These are phyloP conservation scores for Pithys albifrons DNA, from an alignment of 2,113 vertebrate species.

Conservation along the genomic window DNA sequence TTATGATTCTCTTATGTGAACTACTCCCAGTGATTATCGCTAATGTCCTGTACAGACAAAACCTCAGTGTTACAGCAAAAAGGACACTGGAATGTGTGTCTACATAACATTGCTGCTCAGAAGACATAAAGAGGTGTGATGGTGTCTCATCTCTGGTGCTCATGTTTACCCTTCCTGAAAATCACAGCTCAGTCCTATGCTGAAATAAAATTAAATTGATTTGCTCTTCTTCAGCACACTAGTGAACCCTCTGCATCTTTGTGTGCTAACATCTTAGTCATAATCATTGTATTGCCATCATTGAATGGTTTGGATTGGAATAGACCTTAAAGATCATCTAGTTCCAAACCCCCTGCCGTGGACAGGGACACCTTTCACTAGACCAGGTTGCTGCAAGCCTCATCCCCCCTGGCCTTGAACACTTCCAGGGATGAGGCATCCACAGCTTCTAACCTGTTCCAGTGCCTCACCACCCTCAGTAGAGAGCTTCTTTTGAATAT, in stretches of 20 bases:
- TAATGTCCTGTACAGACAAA: neutral
- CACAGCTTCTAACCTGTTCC: neutral
- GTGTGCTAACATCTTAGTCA: neutral
- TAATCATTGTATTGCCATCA: neutral
- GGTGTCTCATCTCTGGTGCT: neutral
- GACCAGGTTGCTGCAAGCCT: neutral
- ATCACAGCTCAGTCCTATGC: neutral
- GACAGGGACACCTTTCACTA: neutral
- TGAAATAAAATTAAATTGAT: neutral
- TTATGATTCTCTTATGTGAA: neutral
- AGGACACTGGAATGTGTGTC: neutral
- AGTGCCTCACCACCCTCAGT: neutral
- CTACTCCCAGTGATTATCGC: neutral
- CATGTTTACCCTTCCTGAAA: neutral
- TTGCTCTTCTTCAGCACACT: neutral
- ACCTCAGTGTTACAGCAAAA: neutral
- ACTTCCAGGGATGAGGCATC: neutral
- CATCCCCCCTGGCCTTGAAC: neutral
- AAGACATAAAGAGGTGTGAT: neutral
- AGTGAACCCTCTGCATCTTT: neutral
- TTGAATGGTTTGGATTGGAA: neutral
- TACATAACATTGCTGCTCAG: neutral
- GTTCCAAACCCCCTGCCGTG: neutral
- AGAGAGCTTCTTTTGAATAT: neutral
- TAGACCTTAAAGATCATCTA: neutral